Base-by-base conservation (phyloP, 1,140 invertebrate species). In the Brachionus plicatilis region DNA sequence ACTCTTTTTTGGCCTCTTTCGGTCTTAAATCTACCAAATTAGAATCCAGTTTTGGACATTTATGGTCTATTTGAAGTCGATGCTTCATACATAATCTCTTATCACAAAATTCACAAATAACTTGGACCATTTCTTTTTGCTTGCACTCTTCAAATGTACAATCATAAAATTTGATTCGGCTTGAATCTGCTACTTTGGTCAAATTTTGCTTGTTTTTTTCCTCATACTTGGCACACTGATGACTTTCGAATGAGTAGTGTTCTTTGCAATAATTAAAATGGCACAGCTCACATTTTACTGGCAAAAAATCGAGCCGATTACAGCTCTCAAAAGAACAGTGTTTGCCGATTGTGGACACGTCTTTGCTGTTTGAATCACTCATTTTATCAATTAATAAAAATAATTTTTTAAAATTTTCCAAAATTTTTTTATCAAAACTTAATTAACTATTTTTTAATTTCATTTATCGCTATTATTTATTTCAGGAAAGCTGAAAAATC, bases 321-420 rank as follows among this genome's bases (percentile, higher is more conserved):
- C 76, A 80, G 17, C 14, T 5, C 33, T 37, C 29, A 65, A 60
- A 80, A 9, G 50, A 60, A 24, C 76, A 80, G 37, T 80, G 76
- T 65, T 60, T 65, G 37, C 76, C 76, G 4, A 76, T 50, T n/a
- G n/a, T 76, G 7, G 41, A 20, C 6, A 76, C 20, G 27, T 76
- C 72, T 76, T 85, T 82, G 78, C 86, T 45, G 85, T 94, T 9
- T 93, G 95, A 89, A 94, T 93, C 56, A 72, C 47, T 68, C 85
- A 27, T 76, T 84, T 76, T 41, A 1, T 17, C 80, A 50, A n/a
- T 83, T 7, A 78, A 72, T n/a, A 41, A 41, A 33, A 24, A 72
- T 17, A 47, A 66, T 20, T 20, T 24, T 27, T 20, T 8, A 11
- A 24, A 8, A 60, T 8, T 60, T 60, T 9, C n/a, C 1, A 47